Percentiles rank a stretch among this genome's conserved stretches.
Evolutionary conservation across 2,797 vertebrate species (phyloP).

Genomic region (Masticophis lateralis): DNA sequence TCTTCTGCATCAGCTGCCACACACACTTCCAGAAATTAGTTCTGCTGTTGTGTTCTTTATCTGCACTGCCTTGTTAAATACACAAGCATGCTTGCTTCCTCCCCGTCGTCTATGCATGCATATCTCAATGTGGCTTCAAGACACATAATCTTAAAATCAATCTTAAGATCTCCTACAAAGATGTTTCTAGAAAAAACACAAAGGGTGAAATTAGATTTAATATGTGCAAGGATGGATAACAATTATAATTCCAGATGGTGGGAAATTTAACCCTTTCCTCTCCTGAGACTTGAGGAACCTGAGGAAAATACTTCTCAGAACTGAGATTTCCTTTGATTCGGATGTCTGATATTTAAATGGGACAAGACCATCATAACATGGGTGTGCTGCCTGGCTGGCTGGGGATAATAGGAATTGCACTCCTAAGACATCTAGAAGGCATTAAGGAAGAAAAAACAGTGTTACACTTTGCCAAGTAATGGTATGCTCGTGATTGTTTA

Average conservation of each 20-base stretch:
- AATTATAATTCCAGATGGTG: background rate
- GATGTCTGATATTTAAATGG: background rate
- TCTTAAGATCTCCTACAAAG: background rate
- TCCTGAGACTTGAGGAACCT: background rate
- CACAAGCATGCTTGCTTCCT: background rate
- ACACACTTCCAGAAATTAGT: background rate
- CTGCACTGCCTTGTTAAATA: background rate
- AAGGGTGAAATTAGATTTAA: background rate
- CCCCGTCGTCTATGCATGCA: background rate
- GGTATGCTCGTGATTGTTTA: background rate
- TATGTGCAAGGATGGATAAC: background rate
- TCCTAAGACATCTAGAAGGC: background rate
- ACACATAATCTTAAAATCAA: background rate
- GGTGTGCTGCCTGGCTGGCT: background rate
- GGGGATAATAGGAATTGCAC: background rate
- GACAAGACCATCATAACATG: background rate
- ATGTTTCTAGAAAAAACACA: background rate
- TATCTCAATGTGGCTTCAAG: background rate
- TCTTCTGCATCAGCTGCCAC: background rate
- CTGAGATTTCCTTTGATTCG: background rate
- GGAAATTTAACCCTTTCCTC: background rate
- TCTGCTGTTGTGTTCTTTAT: background rate
- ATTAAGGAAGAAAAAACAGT: background rate
- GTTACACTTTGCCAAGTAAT: background rate
- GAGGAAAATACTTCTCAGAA: background rate